phyloP scores from a whole-genome alignment of 2,888 invertebrate genomes.

The Scaptodrosophila latifasciaeformis region DNA sequence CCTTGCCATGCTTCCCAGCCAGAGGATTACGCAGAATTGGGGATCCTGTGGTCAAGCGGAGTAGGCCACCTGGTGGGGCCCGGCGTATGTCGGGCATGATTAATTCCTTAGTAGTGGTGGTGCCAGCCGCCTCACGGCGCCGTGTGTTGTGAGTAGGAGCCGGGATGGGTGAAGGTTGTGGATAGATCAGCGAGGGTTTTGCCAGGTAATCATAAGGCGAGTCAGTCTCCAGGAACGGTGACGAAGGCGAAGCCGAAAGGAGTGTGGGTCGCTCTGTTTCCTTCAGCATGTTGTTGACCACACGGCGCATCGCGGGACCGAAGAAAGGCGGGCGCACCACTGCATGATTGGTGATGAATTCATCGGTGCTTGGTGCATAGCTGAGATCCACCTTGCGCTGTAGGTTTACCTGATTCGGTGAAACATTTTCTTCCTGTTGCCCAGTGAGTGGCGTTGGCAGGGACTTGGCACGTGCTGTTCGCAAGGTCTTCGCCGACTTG shows the following conservation, averaged over 20 bases:
- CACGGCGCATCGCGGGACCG: conserved; percentile 19
- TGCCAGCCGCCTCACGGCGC: neutral
- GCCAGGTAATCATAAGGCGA: conserved; percentile 6
- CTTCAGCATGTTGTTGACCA: conserved; percentile 10
- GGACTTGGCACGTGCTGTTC: conserved; percentile 35
- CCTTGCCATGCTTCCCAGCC: conserved; percentile 60
- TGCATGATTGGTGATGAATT: conserved; percentile 8
- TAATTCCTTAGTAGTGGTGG: neutral
- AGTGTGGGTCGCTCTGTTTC: neutral
- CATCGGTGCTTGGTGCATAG: conserved; percentile 11
- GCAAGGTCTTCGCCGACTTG: conserved; percentile 5
- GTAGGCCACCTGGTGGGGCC: conserved; percentile 36
- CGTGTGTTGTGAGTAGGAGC: neutral
- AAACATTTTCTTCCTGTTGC: neutral
- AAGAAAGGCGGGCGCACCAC: conserved; percentile 27
- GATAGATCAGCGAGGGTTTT: conserved; percentile 30
- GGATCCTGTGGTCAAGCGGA: conserved; percentile 44
- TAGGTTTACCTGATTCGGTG: neutral
- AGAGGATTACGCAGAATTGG: conserved; percentile 66
- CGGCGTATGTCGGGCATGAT: neutral
- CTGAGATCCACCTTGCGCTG: neutral
- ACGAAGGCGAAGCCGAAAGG: no score
- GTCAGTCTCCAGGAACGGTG: neutral
- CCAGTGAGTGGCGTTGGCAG: conserved; percentile 14
- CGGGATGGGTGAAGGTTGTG: conserved; percentile 18